Conservation (phyloP, 2,797 vertebrate genomes). For the Catamblyrhynchus diadema region DNA sequence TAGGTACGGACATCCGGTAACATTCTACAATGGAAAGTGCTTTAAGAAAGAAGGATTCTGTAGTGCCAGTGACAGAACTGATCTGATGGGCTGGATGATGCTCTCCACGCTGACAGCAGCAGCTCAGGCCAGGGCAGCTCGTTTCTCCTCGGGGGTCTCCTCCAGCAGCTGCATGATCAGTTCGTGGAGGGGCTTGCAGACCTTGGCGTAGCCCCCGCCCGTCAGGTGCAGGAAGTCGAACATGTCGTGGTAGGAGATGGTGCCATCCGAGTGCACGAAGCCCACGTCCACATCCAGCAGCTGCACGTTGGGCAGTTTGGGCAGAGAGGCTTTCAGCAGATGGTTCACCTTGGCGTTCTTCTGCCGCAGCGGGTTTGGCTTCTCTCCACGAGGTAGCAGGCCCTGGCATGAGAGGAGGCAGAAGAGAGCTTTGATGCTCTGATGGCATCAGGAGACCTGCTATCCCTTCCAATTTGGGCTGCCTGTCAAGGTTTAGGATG, state of each 20-base stretch:
- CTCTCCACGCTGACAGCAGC: constrained; percentile 21
- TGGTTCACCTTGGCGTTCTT: constrained; percentile 90
- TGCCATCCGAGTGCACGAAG: constrained; percentile 92
- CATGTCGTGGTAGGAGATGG: constrained; percentile 92
- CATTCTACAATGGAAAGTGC: constrained; percentile 79
- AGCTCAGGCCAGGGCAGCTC: constrained; percentile 88
- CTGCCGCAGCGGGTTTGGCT: constrained; percentile 91
- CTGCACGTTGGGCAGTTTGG: constrained; percentile 84
- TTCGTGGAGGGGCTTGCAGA: constrained; percentile 92
- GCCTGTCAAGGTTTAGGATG: neutral
- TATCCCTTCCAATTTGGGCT: fast-evolving
- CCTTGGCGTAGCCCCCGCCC: constrained; percentile 82
- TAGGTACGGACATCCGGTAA: constrained; percentile 70
- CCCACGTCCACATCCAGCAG: constrained; percentile 85
- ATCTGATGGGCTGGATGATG: constrained; percentile 71
- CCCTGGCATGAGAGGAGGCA: constrained; percentile 74
- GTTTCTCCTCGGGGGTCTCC: constrained; percentile 92
- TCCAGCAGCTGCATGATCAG: constrained; percentile 96
- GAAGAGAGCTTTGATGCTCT: neutral
- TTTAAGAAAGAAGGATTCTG: constrained; percentile 78
- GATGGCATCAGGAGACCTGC: neutral
- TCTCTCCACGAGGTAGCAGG: constrained; percentile 92
- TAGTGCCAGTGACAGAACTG: constrained; percentile 77
- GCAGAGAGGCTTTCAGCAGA: constrained; percentile 84
- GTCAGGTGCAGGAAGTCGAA: constrained; percentile 98